A percentile compares a stretch with the other conserved stretches of the same genome.
Conservation (phyloP, 2,113 vertebrate species). For the Panthera leo region DNA sequence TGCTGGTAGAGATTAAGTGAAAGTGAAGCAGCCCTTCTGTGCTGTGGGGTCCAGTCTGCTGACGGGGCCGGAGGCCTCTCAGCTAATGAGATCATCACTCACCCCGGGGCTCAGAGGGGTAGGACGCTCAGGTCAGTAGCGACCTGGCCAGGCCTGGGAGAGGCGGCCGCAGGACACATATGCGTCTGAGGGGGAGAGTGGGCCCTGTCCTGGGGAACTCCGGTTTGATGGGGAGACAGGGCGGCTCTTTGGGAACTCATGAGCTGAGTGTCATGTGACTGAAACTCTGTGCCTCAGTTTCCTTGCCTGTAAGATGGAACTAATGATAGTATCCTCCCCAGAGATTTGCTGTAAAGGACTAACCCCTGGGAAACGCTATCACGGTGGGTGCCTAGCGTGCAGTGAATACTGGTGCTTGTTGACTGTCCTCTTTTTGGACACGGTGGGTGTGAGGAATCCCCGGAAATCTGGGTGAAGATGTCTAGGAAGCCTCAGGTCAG, state of each 20-base stretch:
- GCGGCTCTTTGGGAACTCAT: neutral
- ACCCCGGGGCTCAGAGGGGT: neutral
- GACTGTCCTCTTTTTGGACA: neutral
- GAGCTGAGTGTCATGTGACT: neutral
- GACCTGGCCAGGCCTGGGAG: neutral
- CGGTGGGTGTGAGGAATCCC: neutral
- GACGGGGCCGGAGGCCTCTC: neutral
- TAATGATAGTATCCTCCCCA: neutral
- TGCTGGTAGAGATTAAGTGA: conserved; percentile 43
- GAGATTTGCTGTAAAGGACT: neutral
- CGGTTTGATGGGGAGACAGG: neutral
- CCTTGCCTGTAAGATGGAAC: neutral
- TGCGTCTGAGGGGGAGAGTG: neutral
- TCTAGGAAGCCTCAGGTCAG: neutral
- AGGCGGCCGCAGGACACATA: neutral
- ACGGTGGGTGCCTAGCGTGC: neutral
- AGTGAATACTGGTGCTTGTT: too few relatives aligned
- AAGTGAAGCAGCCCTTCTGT: conserved; percentile 30
- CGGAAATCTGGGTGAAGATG: neutral
- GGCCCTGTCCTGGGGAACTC: neutral
- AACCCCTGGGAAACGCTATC: neutral
- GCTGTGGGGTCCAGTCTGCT: neutral
- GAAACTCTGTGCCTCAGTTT: neutral
- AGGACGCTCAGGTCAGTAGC: neutral
- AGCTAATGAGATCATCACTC: conserved; percentile 60